Evolutionary conservation across 2,888 invertebrate genomes (phyloP).

Genomic region (Nemapogon koenigi): DNA sequence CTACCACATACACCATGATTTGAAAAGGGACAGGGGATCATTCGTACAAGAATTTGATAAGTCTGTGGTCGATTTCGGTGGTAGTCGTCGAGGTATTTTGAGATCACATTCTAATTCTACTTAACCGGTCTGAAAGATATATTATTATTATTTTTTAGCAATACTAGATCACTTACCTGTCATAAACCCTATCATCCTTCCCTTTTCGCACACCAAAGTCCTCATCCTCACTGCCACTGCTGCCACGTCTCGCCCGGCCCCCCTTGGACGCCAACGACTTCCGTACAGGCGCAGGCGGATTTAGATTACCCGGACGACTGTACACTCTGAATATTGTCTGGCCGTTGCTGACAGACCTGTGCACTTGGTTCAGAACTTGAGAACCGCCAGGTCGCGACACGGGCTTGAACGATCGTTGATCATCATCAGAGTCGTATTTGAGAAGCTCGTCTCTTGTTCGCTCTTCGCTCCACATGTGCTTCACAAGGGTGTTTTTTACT

Average conservation of each 20-base stretch:
- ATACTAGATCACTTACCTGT: constrained; percentile 52
- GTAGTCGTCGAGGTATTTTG: too few relatives aligned
- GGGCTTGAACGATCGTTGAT: constrained; percentile 27
- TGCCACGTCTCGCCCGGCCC: constrained; percentile 51
- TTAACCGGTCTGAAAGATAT: too few relatives aligned
- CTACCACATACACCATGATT: too few relatives aligned
- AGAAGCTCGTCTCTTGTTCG: constrained; percentile 59
- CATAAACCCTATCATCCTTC: constrained; percentile 69
- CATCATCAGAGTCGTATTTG: constrained; percentile 50
- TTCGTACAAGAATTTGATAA: too few relatives aligned
- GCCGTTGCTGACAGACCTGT: constrained; percentile 4
- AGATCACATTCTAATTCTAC: too few relatives aligned
- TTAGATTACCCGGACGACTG: constrained; percentile 17
- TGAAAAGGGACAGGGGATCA: too few relatives aligned
- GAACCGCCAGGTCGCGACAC: constrained; percentile 26
- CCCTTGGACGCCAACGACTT: constrained; percentile 32
- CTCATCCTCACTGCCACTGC: constrained; percentile 67
- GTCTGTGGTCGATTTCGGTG: too few relatives aligned
- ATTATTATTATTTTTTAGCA: background rate
- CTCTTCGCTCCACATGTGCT: constrained; percentile 64
- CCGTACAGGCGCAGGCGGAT: constrained; percentile 21
- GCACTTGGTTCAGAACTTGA: too few relatives aligned
- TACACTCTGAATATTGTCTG: constrained; percentile 1
- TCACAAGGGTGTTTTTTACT: constrained; percentile 59
- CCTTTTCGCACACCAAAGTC: constrained; percentile 66